Evolutionary conservation across 2,113 vertebrate genomes (phyloP).

Genomic region (Anarhynchus alexandrinus): DNA sequence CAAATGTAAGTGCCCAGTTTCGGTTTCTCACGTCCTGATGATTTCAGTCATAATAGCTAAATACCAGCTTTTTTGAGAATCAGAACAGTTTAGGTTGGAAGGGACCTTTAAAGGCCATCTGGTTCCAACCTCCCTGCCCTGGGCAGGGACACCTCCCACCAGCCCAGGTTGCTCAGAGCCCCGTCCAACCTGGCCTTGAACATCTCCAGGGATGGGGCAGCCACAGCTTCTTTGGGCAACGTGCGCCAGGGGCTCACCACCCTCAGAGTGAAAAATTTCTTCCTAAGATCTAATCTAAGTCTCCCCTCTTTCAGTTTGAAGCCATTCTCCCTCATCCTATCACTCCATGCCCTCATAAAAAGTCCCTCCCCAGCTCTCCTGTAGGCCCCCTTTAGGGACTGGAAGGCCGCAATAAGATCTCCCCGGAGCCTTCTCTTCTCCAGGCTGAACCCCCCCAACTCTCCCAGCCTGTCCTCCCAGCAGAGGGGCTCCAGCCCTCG

Average conservation of each 20-base stretch:
- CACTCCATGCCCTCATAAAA: not conserved
- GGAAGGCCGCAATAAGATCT: not conserved
- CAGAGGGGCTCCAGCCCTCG: not conserved
- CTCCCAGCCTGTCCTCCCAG: not conserved
- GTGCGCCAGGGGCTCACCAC: not conserved
- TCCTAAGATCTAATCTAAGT: not conserved
- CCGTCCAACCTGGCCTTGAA: not conserved
- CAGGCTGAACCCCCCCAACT: not conserved
- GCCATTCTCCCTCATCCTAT: not conserved
- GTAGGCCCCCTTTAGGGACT: not conserved
- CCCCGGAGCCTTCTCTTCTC: not conserved
- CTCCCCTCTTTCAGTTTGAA: not conserved
- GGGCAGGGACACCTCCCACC: not conserved
- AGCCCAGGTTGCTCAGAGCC: not conserved
- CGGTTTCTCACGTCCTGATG: not conserved
- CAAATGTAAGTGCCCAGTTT: not conserved
- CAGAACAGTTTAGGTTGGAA: not conserved
- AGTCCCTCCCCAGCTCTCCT: not conserved
- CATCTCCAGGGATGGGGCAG: not conserved
- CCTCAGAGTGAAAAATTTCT: not conserved
- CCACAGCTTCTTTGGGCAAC: not conserved
- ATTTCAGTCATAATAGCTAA: not conserved
- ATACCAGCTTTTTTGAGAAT: not conserved
- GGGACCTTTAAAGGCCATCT: not conserved
- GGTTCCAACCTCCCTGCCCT: not conserved